phyloP scores from a whole-genome alignment of 2,888 invertebrate species.

The Drosophila rubida region DNA sequence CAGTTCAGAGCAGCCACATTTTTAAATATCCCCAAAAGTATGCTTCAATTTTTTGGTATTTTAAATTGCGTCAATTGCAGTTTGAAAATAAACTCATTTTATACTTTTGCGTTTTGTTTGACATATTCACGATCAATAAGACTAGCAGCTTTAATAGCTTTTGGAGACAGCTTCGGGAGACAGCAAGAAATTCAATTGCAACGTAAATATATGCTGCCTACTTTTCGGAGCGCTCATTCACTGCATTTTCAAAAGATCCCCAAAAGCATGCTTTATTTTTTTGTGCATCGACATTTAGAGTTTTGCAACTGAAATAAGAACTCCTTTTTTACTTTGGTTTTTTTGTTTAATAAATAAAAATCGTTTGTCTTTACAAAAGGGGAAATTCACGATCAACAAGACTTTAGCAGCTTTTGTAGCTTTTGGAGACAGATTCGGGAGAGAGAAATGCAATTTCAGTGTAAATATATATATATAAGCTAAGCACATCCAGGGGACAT shows the following conservation, averaged over 20 bases:
- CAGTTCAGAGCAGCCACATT: too few species aligned
- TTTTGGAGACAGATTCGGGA: slow-evolving; percentile 38
- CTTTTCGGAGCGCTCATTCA: too few species aligned
- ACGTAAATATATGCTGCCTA: too few species aligned
- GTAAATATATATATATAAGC: slow-evolving; percentile 21
- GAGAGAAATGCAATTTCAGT: slow-evolving; percentile 46
- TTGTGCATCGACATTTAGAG: not conserved
- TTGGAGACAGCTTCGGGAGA: too few species aligned
- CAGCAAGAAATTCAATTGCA: too few species aligned
- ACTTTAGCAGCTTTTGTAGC: slow-evolving; percentile 48
- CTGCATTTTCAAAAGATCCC: not conserved
- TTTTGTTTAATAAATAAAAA: slow-evolving; percentile 76
- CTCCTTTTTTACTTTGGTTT: slow-evolving; percentile 72
- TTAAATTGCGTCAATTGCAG: too few species aligned
- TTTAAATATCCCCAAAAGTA: too few species aligned
- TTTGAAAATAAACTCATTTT: too few species aligned
- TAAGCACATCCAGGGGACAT: slow-evolving; percentile 33
- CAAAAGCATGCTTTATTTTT: slow-evolving; percentile 7
- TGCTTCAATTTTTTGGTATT: too few species aligned
- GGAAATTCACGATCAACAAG: slow-evolving; percentile 68
- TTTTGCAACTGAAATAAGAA: not conserved
- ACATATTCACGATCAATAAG: too few species aligned
- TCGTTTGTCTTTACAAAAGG: slow-evolving; percentile 72
- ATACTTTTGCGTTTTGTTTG: too few species aligned
- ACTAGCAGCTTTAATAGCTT: too few species aligned